Base-by-base conservation (phyloP, 92 coral and sea anemone genomes). In the Actinernus sp. region DNA sequence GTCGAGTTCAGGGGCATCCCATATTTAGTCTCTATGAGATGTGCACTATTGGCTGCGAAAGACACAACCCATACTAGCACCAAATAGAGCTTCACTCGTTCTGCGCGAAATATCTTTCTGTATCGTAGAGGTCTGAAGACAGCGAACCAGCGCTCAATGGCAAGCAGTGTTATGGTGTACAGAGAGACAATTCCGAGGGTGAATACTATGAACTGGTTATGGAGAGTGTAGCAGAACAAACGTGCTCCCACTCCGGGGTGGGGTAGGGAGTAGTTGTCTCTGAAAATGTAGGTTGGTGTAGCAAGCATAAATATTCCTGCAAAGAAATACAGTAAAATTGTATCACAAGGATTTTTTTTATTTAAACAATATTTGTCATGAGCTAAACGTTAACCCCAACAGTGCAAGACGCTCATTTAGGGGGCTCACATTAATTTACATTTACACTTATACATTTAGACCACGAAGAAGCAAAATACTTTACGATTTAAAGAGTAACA, bases 71-170 rank as follows among this genome's bases (percentile, higher is more conserved):
- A 90, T 13, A 79, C 71, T 1, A 30, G 2, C 0, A 73, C 1
- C 22, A 90, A 65, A 49, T 86, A 81, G 2, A 69, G 43, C 18
- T 58, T 83, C 58, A 90, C 88, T 29, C 60, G 58, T 25, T 73
- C 59, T 6, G 67, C 41, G 17, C 88, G 71, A 50, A 90, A 90
- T 14, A 25, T 48, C 37, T 83, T 68, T 41, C 72, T 76, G 63
- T 90, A 77, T 10, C 39, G 51, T 11, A 90, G 36, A 12, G 90
- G 87, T 19, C 81, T 68, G 11, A 78, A 76, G 2, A 91, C 87
- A n/a, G 97, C 97, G 26, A 65, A 86, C 97, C 97, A 91, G n/a
- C 97, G 77, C 32, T 91, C 97, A 3, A 86, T 70, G 18, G 93
- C 86, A 26, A 91, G 61, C 16, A 87, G 71, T 24, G 85, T 78